Base-by-base conservation (phyloP, 2,113 vertebrate species). In the Haliaeetus leucogaster region DNA sequence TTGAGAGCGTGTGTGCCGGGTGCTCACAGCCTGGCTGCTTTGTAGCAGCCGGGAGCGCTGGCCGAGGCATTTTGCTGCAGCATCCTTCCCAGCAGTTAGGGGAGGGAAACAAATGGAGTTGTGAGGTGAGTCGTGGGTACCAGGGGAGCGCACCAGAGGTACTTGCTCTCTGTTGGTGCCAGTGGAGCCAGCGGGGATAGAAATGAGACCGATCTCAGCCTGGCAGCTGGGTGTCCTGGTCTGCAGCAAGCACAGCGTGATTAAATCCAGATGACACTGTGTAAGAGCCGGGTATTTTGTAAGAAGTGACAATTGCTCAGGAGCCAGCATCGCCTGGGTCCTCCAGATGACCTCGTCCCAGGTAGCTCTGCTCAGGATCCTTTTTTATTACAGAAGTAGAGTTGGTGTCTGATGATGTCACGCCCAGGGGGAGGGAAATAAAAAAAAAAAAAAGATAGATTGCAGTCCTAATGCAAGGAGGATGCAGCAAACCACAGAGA, bases 61-160 rank as follows among this genome's bases (percentile, higher is more conserved):
- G 96, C 95, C n/a, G 19, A 74, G 93, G 96, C 96, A 30, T 97
- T 98, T 95, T 96, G 96, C 97, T 98, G 97, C 97, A 96, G 96
- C 97, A 96, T 97, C 97, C 80, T 96, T 92, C 79, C 90, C 93
- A 62, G 79, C 16, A 32, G 67, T 38, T 30, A 32, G 68, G 48
- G n/a, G 56, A 83, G 83, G 86, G 73, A 95, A 96, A 84, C 94
- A 85, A 89, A 96, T 55, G 89, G 93, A 96, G 94, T 70, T 94
- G 62, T 7, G 53, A 63, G 66, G 52, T 45, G 68, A 73, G 45
- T 32, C 9, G 23, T 82, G 94, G 89, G 93, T 79, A 59, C 88
- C 48, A 73, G 42, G 67, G 86, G 81, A 63, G 71, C 11, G 8
- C 90, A 42, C 94, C n/a, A 3, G 92, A 96, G 92, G 83, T 88